Conservation (phyloP, 2,797 vertebrate species). For the Craterocephalus amniculus region DNA sequence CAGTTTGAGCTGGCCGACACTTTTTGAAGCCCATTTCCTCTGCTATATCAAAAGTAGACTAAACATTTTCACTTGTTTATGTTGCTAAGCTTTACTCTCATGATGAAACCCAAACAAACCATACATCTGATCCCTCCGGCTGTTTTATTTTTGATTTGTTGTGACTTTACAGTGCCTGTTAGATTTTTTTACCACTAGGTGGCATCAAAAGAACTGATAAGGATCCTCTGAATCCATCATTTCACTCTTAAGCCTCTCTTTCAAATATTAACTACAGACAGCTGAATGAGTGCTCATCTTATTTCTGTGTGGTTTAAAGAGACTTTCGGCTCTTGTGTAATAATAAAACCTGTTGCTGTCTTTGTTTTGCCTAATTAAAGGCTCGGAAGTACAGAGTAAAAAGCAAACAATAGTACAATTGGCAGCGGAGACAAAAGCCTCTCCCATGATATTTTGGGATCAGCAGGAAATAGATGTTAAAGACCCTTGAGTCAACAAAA, state of each 20-base stretch:
- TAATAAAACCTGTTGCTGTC: conserved; percentile 17
- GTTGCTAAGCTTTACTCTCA: conserved; percentile 20
- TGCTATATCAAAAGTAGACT: conserved; percentile 51
- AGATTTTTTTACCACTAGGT: conserved; percentile 59
- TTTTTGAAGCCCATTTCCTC: conserved; percentile 59
- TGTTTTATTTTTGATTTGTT: conserved; percentile 33
- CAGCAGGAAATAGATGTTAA: conserved; percentile 54
- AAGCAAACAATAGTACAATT: conserved; percentile 30
- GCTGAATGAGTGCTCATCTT: not conserved
- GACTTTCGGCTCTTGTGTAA: not conserved
- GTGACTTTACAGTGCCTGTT: not conserved
- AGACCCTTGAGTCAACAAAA: conserved; percentile 52
- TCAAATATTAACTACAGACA: not conserved
- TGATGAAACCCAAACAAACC: conserved; percentile 11
- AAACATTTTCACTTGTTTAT: conserved; percentile 43
- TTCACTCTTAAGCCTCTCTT: not conserved
- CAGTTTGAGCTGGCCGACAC: not conserved
- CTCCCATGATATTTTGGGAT: conserved; percentile 46
- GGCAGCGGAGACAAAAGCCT: conserved; percentile 37
- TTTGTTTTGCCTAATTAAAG: conserved; percentile 38
- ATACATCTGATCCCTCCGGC: conserved; percentile 17
- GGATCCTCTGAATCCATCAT: not conserved
- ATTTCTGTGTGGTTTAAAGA: not conserved
- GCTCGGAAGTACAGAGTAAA: not conserved
- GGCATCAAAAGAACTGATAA: conserved; percentile 46